Percentiles rank a stretch among this genome's conserved stretches.
These are phyloP conservation scores for Tetramorium simillimum DNA, from an alignment of 1,140 invertebrate species.

Conservation along the genomic window DNA sequence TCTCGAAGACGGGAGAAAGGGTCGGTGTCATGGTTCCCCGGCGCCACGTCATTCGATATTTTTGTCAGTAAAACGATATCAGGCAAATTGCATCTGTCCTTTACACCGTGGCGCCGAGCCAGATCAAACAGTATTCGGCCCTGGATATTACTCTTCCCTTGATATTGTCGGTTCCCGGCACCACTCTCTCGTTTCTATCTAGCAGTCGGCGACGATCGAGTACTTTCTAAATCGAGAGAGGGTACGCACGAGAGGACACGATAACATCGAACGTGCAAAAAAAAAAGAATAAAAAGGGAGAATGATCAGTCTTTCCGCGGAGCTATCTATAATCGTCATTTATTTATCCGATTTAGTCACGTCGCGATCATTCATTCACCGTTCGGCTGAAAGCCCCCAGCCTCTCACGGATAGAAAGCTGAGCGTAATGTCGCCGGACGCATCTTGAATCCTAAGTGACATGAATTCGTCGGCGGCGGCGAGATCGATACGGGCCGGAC, in stretches of 20 bases:
- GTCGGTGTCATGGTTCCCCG: conserved; percentile 67
- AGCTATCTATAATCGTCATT: conserved; percentile 26
- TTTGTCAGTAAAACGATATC: conserved; percentile 83
- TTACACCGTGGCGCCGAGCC: conserved; percentile 75
- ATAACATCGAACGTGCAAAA: conserved; percentile 60
- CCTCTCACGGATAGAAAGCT: background rate
- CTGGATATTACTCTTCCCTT: conserved; percentile 75
- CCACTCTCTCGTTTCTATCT: conserved; percentile 67
- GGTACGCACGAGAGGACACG: conserved; percentile 39
- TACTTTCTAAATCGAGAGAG: conserved; percentile 63
- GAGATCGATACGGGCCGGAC: conserved; percentile 45
- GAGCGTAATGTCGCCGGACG: background rate
- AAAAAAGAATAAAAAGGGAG: background rate
- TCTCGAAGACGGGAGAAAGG: conserved; percentile 70
- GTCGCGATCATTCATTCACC: background rate
- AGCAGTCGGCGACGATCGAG: conserved; percentile 66
- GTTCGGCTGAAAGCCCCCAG: background rate
- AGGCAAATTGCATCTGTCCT: conserved; percentile 83
- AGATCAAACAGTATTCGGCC: conserved; percentile 78
- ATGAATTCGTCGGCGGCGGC: background rate
- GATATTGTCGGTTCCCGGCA: conserved; percentile 64
- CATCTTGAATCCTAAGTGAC: conserved; percentile 37
- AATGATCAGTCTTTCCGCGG: background rate
- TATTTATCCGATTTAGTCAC: conserved; percentile 19
- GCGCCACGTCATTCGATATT: conserved; percentile 81